Conservation (phyloP, 2,113 vertebrate genomes). For the Hyaena hyaena region DNA sequence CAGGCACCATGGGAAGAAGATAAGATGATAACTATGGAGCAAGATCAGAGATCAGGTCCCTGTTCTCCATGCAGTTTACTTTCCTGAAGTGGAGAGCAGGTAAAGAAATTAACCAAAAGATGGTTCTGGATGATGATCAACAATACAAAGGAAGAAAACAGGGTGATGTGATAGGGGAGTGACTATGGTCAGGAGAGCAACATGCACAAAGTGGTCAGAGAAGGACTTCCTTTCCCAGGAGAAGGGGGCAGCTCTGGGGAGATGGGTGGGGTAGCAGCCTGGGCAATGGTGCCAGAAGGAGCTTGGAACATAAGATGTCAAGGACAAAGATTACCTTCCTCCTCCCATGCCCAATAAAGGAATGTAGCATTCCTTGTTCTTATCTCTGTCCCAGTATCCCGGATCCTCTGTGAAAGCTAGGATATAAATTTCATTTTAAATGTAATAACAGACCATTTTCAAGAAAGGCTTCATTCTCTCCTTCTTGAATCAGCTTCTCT, state of each 20-base stretch:
- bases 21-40: background rate
- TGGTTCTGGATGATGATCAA: background rate
- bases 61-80: background rate
- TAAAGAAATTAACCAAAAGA: background rate
- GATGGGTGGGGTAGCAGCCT: background rate
- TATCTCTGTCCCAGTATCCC: background rate
- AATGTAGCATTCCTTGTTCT: background rate
- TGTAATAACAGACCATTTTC: background rate
- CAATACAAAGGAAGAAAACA: background rate
- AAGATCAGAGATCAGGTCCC: accelerated
- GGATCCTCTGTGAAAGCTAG: background rate
- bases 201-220: background rate
- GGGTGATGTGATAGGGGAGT: background rate
- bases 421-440: constrained; percentile 31
- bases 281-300: background rate
- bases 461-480: background rate
- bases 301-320: background rate
- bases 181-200: background rate
- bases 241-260: background rate
- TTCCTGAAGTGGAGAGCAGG: background rate
- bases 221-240: background rate
- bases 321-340: background rate
- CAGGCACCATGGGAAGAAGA: background rate
- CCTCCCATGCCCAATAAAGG: background rate
- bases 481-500: background rate